Base-by-base conservation (phyloP, 2,888 invertebrate genomes). In the Pseudococcus longispinus region DNA sequence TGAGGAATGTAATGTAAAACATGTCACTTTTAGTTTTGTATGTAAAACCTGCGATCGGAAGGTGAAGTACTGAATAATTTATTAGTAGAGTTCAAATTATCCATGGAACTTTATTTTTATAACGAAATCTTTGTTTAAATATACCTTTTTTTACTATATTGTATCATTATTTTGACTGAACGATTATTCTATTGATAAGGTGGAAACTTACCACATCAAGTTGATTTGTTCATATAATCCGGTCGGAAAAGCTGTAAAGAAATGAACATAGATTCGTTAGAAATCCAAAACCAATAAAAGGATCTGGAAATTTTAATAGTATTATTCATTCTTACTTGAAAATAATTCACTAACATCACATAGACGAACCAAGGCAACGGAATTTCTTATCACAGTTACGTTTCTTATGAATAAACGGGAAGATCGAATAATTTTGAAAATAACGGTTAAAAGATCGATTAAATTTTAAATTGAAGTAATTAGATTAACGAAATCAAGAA, bases 51-150 rank as follows among this genome's bases (percentile, higher is more conserved):
- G 8, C 74, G 32, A 74, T 37, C n/a, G 18, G 51, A 42, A 20
- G 15, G 5, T 32, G 74, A 80, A 32, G 42, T 80, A 80, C 42
- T 80, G 77, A 80, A 80, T 80, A 80, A 80, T 42, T 80, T 80
- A 80, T 80, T 80, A n/a, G n/a, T 37, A 80, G 18, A 60, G 20
- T 23, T 42, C 18, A 42, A n/a, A 13, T 20, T 42, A 80, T 80
- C 70, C 15, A n/a, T n/a, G n/a, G 32, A 74, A 32, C 74, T 29
- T 74, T 32, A 32, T 32, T 18, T 74, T 32, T 74, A 74, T 74
- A 74, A 74, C 9, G 74, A 32, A 26, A 74, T 32, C 20, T 74
- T 74, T 32, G 32, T 74, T 32, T 32, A 74, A 60, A 60, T 60
- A 60, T 23, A 60, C 13, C 23, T 60, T 23, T 60, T 60, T 70